These are phyloP conservation scores for Chloebia gouldiae DNA, from an alignment of 2,113 vertebrate species.

Conservation along the genomic window DNA sequence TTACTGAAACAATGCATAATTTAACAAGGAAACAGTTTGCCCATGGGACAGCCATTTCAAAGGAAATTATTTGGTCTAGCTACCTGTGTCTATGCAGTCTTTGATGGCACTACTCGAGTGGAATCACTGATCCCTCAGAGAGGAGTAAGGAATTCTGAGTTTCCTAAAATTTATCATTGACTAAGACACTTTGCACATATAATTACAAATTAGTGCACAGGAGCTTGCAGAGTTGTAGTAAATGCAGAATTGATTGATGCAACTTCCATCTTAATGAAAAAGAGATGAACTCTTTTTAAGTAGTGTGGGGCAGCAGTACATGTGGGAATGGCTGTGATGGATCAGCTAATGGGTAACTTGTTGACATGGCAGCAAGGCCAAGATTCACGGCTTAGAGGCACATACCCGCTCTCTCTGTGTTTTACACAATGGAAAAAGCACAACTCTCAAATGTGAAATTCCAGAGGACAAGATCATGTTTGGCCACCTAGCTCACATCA, in stretches of 20 bases:
- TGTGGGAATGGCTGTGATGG: background rate
- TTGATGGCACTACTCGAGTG: background rate
- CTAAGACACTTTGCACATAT: background rate
- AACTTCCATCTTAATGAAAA: background rate
- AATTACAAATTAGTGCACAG: background rate
- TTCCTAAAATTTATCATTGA: background rate
- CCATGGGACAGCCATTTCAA: background rate
- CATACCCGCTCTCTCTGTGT: background rate
- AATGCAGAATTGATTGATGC: background rate
- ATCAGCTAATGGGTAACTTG: background rate
- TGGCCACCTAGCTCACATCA: background rate
- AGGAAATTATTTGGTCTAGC: background rate
- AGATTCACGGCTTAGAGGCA: background rate
- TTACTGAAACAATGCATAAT: background rate
- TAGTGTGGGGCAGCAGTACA: background rate
- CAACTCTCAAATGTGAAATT: background rate
- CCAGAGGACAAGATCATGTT: background rate
- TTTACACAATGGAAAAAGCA: background rate
- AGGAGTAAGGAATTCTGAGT: background rate
- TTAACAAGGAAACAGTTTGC: background rate
- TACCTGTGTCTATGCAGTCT: background rate
- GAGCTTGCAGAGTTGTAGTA: background rate
- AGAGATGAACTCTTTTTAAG: background rate
- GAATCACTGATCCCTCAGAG: background rate
- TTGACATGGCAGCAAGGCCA: background rate